Percentiles rank a stretch among this genome's conserved stretches.
Evolutionary conservation across 2,113 vertebrate species (phyloP).

Genomic region (Amia ocellicauda): DNA sequence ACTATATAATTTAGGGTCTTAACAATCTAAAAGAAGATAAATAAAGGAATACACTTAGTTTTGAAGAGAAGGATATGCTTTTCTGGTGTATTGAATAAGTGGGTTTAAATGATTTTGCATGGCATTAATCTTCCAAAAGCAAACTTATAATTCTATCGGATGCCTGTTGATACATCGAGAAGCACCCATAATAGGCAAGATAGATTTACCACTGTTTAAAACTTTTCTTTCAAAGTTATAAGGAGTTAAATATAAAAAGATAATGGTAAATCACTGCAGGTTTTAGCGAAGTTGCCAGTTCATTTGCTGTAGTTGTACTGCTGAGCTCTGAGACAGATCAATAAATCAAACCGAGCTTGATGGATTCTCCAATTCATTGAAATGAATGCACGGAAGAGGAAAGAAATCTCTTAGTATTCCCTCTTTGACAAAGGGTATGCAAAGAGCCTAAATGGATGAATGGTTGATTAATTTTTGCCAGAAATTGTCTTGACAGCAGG

Average conservation of each 20-base stretch:
- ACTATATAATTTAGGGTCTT: too few species aligned
- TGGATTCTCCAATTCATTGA: slow-evolving; percentile 96
- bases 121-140: too few species aligned
- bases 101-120: too few species aligned
- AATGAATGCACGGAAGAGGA: slow-evolving; percentile 83
- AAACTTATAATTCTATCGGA: too few species aligned
- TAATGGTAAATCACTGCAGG: slow-evolving; percentile 71
- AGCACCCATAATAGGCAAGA: background rate
- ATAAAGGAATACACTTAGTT: too few species aligned
- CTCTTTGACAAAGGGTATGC: slow-evolving; percentile 97
- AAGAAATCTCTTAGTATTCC: slow-evolving; percentile 91
- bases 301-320: slow-evolving; percentile 98
- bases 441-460: slow-evolving; percentile 99
- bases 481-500: slow-evolving; percentile 97
- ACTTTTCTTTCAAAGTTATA: slow-evolving; percentile 15
- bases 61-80: too few species aligned
- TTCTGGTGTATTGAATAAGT: too few species aligned
- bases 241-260: slow-evolving; percentile 28
- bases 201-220: background rate
- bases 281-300: slow-evolving; percentile 88
- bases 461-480: slow-evolving; percentile 99
- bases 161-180: background rate
- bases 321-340: slow-evolving; percentile 99
- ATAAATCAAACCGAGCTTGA: slow-evolving; percentile 99
- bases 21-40: too few species aligned